These are phyloP conservation scores for Ctenopoma multispine DNA, from an alignment of 2,797 vertebrate genomes.

Conservation along the genomic window DNA sequence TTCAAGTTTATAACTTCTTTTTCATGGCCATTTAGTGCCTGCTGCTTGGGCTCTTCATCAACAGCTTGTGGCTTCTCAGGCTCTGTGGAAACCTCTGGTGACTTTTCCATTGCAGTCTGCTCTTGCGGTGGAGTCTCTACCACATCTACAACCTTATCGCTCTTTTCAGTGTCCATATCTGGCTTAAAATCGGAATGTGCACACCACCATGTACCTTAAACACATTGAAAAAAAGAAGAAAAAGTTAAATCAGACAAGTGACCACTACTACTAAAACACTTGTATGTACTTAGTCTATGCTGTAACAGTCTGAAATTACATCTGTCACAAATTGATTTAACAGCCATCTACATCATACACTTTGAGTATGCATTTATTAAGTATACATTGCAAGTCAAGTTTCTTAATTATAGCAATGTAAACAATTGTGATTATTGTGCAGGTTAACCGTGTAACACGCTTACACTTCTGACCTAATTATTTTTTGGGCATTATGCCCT, in stretches of 20 bases:
- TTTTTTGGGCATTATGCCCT: background rate
- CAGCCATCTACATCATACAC: accelerated
- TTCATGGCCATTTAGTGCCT: conserved; percentile 45
- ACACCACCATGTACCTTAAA: conserved; percentile 67
- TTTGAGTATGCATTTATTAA: no score
- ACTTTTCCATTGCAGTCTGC: conserved; percentile 63
- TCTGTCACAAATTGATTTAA: background rate
- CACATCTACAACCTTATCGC: conserved; percentile 63
- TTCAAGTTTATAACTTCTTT: conserved; percentile 12
- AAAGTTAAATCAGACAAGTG: background rate
- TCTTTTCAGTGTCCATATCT: conserved; percentile 79
- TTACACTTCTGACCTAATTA: background rate
- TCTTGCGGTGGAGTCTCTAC: conserved; percentile 62
- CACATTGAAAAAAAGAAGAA: background rate
- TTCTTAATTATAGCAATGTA: no score
- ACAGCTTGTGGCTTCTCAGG: conserved; percentile 73
- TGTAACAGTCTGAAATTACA: background rate
- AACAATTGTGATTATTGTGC: no score
- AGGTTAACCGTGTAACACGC: background rate
- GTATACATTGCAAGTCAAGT: no score
- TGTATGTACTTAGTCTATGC: no score
- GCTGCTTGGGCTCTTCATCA: conserved; percentile 41
- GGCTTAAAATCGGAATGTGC: conserved; percentile 54
- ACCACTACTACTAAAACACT: background rate
- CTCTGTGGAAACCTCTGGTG: conserved; percentile 43